Evolutionary conservation across 2,113 vertebrate species (phyloP), one percentile per base, ranked within the genome.

Genomic region (Anolis sagrei): DNA sequence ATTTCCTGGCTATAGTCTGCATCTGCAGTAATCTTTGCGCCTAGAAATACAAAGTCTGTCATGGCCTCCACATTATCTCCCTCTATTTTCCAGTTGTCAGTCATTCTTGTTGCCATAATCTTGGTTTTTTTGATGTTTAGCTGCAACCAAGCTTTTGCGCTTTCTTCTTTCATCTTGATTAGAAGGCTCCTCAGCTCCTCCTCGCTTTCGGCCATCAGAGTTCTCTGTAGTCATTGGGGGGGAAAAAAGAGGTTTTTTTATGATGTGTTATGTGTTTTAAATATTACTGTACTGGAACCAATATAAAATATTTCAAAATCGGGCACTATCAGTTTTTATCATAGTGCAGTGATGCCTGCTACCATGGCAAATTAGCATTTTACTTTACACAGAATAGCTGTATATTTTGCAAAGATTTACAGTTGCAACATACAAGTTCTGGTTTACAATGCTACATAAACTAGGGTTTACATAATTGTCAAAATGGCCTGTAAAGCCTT

Each of bases 401-500:
- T 25, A 44, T 2, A 34, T 29, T 18, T 25, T 0, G 7, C 49
- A 74, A 74, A 62, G 93, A 93, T 93, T 88, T 79, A 44, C 76
- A 48, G 39, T 49, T 9, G 0, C 4, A 70, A 36, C 19, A 29
- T 8, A 72, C 25, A 87, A 44, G 54, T 51, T 73, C 29, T 36
- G 9, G 5, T 73, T 87, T 83, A 73, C 23, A 49, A 70, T 49
- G 36, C 62, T 48, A 34, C 64, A 77, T 48, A 49, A 58, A 84
- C 54, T 23, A 87, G 62, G 75, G 75, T 62, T 62, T 51, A 66
- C 27, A 25, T 86, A 73, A 83, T 86, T 76, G 36, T 86, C 62
- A 86, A 58, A 77, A 81, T 19, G 79, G 70, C 48, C 49, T 29
- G 9, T 79, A 87, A 90, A 83, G 39, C n/a, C 74, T 87, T 48